Evolutionary conservation across 2,113 vertebrate species (phyloP).

Genomic region (Scortum barcoo): DNA sequence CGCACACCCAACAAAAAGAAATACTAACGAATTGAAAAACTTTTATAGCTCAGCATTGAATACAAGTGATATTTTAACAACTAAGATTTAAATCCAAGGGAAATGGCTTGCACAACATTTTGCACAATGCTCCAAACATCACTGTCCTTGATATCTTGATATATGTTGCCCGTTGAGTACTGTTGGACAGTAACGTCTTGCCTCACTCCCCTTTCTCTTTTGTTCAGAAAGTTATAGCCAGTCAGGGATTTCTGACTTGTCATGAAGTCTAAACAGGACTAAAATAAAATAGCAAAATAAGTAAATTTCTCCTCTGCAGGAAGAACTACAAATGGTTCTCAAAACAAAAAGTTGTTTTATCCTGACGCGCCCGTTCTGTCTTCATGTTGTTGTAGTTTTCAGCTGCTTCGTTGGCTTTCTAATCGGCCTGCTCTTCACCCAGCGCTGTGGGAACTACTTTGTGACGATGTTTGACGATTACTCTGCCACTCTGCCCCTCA

Average conservation of each 20-base stretch:
- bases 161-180: neutral
- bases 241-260: neutral
- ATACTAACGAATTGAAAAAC: neutral
- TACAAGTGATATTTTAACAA: neutral
- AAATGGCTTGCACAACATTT: neutral
- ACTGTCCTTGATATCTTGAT: too few species aligned
- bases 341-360: too few species aligned
- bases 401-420: slow-evolving; percentile 83
- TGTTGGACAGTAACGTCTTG: neutral
- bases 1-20: neutral
- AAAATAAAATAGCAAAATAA: neutral
- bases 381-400: slow-evolving; percentile 71
- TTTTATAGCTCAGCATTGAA: neutral
- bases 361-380: neutral
- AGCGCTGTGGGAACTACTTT: slow-evolving; percentile 88
- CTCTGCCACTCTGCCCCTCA: slow-evolving; percentile 86
- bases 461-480: slow-evolving; percentile 89
- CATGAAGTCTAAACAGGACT: neutral
- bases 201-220: neutral
- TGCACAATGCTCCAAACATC: neutral
- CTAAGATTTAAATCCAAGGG: neutral
- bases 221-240: neutral
- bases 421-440: slow-evolving; percentile 86
- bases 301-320: neutral
- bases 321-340: neutral